Percentiles rank a stretch among this genome's conserved stretches.
These are phyloP conservation scores for Coptodon bakossiorum DNA, from an alignment of 2,113 vertebrate species.

Conservation along the genomic window DNA sequence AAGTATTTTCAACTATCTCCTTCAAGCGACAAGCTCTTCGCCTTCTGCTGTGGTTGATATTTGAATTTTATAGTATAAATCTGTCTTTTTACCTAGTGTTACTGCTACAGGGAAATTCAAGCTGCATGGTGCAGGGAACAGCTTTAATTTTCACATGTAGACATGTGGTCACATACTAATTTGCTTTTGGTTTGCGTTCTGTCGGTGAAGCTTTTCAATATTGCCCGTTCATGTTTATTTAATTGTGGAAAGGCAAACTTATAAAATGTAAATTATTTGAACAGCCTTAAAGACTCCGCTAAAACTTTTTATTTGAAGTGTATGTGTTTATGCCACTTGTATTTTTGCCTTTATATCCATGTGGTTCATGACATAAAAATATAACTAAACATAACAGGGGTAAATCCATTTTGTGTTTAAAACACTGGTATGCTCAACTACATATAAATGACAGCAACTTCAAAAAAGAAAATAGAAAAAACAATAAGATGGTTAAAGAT, in stretches of 20 bases:
- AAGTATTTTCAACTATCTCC: not conserved
- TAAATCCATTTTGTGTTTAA: not conserved
- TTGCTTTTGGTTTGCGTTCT: not conserved
- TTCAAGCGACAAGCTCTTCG: rapidly evolving
- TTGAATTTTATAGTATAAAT: not conserved
- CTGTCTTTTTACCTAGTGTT: not conserved
- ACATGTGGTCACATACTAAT: not conserved
- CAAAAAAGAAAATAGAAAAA: not conserved
- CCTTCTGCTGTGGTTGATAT: not conserved
- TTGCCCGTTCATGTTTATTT: not conserved
- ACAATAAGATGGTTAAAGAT: not conserved
- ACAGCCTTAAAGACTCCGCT: rapidly evolving
- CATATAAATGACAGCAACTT: not conserved
- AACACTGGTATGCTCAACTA: rapidly evolving
- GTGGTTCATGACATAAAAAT: not conserved
- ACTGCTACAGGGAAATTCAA: not conserved
- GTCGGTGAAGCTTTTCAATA: not conserved
- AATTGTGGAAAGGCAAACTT: not conserved
- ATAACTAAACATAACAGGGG: not conserved
- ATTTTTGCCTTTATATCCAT: not conserved
- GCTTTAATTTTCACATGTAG: not conserved
- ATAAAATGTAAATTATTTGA: not conserved
- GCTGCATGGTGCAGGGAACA: not conserved
- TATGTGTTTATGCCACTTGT: not conserved
- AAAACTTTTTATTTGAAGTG: rapidly evolving